These are phyloP conservation scores for Cheumatopsyche charites DNA, from an alignment of 1,140 invertebrate species.

Conservation along the genomic window DNA sequence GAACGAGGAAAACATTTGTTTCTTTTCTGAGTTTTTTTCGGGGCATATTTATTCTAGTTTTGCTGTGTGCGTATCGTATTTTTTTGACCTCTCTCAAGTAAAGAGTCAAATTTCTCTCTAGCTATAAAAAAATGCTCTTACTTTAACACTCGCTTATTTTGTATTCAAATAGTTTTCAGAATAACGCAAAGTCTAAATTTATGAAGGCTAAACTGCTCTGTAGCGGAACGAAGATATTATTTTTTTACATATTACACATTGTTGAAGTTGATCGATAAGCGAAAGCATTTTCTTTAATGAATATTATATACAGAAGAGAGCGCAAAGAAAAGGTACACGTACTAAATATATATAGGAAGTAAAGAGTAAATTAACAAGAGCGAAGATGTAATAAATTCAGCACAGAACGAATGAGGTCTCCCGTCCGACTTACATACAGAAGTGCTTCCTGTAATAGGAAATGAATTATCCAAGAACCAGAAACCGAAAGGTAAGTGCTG, in stretches of 20 bases:
- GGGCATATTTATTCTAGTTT: constrained; percentile 13
- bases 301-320: too few species aligned
- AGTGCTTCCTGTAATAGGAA: constrained; percentile 22
- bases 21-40: constrained; percentile 24
- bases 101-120: constrained; percentile 13
- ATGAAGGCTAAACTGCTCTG: not conserved
- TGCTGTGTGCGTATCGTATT: not conserved
- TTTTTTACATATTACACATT: too few species aligned
- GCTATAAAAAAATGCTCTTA: constrained; percentile 9
- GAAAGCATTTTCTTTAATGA: too few species aligned
- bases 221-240: too few species aligned
- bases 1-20: constrained; percentile 30
- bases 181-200: not conserved
- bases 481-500: constrained; percentile 17
- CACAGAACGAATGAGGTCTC: constrained; percentile 5
- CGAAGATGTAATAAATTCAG: constrained; percentile 8
- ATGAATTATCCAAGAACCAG: constrained; percentile 23
- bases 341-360: not conserved
- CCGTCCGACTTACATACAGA: not conserved
- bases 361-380: not conserved
- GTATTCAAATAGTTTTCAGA: constrained; percentile 22
- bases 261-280: too few species aligned
- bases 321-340: too few species aligned
- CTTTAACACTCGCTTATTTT: constrained; percentile 10
- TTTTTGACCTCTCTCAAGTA: constrained; percentile 13